Base-by-base conservation (phyloP, 2,113 vertebrate genomes). In the Corynorhinus townsendii region DNA sequence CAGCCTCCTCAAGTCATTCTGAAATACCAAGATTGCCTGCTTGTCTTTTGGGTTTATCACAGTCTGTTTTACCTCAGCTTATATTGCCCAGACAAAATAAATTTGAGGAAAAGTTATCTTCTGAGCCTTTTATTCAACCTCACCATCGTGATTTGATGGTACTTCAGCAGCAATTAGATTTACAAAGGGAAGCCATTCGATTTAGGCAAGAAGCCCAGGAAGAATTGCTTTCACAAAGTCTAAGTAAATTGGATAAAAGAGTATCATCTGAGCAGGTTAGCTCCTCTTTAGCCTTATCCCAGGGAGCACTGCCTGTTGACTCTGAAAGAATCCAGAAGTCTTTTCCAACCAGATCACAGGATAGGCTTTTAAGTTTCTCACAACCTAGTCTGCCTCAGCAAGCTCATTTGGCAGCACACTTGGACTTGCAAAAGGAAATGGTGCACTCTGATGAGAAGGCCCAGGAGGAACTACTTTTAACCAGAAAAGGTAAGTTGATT, bases 131-230 rank as follows among this genome's bases (percentile, higher is more conserved):
- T 94, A 96, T 98, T 71, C 96, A 96, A 0, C 90, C 97, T 97
- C 98, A 96, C 89, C 98, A 98, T 30, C 96, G 72, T 54, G 97
- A 98, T 96, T 97, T 99, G 94, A 98, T 97, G 86, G 96, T 97
- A 83, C 82, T 96, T 81, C 98, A 98, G 19, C 86, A 97, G 12
- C 97, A 97, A 30, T 88, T 98, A 54, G 97, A 98, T 95, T 66
- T 52, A 68, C 98, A 98, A 3, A 98, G 97, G 92, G 98, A 98
- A 96, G 94, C 95, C 54, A 94, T 98, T 90, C 93, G 95, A 66
- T 96, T 68, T 90, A 98, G 98, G 54, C 98, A 98, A 91, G 98
- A 96, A 95, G 85, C 96, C 47, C 98, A 98, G 66, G 98, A 98
- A 89, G 97, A 98, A 54, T 30, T 97, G 6, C 97, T 98, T 76